Percentiles rank a stretch among this genome's conserved stretches.
These are phyloP conservation scores for Tringa solitaria DNA, from an alignment of 2,113 vertebrate genomes.

Conservation along the genomic window DNA sequence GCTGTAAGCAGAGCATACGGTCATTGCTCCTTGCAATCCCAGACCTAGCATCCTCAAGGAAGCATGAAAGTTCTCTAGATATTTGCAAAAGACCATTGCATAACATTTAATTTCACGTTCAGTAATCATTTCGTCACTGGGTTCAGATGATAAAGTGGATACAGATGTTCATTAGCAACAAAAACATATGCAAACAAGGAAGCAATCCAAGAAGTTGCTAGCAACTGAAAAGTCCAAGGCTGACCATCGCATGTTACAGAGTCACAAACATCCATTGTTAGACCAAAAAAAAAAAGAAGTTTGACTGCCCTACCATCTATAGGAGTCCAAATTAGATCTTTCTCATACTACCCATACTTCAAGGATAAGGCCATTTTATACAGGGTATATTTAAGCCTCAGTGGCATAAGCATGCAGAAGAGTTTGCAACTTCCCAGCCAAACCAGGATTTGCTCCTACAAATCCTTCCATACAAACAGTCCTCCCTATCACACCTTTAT, in stretches of 20 bases:
- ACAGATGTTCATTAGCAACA: constrained; percentile 44
- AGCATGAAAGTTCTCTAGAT: background rate
- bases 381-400: background rate
- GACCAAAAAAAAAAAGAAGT: background rate
- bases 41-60: background rate
- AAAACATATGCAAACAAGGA: constrained; percentile 11
- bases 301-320: background rate
- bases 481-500: background rate
- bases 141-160: background rate
- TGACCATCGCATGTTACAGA: background rate
- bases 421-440: background rate
- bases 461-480: background rate
- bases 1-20: background rate
- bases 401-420: background rate
- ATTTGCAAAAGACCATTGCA: constrained; percentile 15
- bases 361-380: background rate
- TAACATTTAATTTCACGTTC: background rate
- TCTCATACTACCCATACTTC: background rate
- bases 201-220: constrained; percentile 14
- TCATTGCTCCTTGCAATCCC: background rate
- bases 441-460: background rate
- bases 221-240: background rate
- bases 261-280: background rate
- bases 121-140: background rate
- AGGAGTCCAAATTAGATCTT: background rate